Evolutionary conservation across 2,113 vertebrate genomes (phyloP).

Genomic region (Pitta sordida): DNA sequence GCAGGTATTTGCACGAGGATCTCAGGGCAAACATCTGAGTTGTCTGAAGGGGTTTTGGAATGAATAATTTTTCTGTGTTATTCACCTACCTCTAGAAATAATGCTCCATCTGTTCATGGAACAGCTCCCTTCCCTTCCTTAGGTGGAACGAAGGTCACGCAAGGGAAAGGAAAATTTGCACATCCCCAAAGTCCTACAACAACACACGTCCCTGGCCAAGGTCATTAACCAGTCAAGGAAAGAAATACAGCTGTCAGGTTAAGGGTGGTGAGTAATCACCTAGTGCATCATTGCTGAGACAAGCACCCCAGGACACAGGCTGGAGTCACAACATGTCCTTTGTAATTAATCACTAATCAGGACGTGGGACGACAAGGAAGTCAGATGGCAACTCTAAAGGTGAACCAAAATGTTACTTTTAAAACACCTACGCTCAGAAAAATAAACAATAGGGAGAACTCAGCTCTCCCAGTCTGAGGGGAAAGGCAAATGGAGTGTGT

Average conservation of each 20-base stretch:
- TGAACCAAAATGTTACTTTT: neutral
- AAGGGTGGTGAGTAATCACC: conserved; percentile 45
- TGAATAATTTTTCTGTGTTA: conserved; percentile 32
- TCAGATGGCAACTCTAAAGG: conserved; percentile 25
- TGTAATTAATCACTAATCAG: conserved; percentile 50
- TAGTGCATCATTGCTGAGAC: conserved; percentile 50
- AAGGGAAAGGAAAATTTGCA: neutral
- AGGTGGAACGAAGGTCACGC: neutral
- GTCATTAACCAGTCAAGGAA: neutral
- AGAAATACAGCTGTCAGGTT: conserved; percentile 63
- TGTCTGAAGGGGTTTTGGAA: conserved; percentile 34
- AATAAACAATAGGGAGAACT: neutral
- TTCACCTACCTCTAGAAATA: conserved; percentile 47
- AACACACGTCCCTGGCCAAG: conserved; percentile 6
- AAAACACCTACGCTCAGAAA: neutral
- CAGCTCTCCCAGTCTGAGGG: neutral
- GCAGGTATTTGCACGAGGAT: conserved; percentile 45
- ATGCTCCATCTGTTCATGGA: conserved; percentile 18
- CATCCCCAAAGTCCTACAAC: neutral
- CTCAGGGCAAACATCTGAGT: conserved; percentile 40
- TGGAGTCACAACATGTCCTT: conserved; percentile 41
- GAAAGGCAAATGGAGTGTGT: conserved; percentile 1
- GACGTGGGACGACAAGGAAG: neutral
- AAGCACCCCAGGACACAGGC: conserved; percentile 54
- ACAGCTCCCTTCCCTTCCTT: neutral